Conservation (phyloP, 2,113 vertebrate species). For the Bubalus kerabau region DNA sequence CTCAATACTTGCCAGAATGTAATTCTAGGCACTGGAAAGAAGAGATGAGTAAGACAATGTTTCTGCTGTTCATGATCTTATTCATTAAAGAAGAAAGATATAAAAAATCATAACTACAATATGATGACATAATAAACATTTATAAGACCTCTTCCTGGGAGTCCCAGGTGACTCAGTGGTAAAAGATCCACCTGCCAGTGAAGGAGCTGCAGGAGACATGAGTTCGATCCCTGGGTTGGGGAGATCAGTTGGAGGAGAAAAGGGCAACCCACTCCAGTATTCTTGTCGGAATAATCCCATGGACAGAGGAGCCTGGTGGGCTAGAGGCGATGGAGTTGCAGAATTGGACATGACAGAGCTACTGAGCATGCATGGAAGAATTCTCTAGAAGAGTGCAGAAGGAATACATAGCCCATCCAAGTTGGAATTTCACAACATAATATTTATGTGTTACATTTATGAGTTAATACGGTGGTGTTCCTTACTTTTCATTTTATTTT, state of each 20-base stretch:
- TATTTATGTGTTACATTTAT: neutral
- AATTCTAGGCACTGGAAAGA: neutral
- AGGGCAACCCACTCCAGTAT: neutral
- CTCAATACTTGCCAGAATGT: neutral
- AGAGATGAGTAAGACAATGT: neutral
- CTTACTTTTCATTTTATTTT: neutral
- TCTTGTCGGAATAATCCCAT: neutral
- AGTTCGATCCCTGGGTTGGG: neutral
- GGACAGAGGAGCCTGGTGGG: neutral
- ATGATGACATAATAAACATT: neutral
- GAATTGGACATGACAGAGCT: neutral
- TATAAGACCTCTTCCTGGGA: neutral
- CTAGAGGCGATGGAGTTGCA: neutral
- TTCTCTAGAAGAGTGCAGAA: neutral
- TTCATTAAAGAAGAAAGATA: neutral
- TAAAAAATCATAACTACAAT: neutral
- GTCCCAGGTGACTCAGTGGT: neutral
- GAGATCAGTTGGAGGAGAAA: neutral
- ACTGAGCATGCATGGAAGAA: neutral
- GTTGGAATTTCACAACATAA: neutral
- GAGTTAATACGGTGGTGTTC: neutral
- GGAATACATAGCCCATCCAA: neutral
- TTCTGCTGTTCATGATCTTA: neutral
- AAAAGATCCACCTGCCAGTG: neutral
- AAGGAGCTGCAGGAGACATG: neutral